A percentile compares a stretch with the other conserved stretches of the same genome.
phyloP scores from a whole-genome alignment of 1,140 invertebrate genomes.

The Drosophila lini region DNA sequence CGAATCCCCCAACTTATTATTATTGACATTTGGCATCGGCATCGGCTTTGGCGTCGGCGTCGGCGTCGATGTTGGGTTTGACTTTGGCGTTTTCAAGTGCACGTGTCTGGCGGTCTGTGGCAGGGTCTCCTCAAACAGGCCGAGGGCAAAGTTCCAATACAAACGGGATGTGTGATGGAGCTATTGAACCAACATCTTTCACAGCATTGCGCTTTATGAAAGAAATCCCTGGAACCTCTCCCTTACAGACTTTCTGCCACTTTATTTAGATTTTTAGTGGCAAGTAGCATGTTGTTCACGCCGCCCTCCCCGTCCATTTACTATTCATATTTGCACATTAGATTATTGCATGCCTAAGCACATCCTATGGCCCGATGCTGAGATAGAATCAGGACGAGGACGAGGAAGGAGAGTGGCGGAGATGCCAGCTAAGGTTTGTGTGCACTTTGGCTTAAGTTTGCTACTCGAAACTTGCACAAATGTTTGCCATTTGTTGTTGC shows the following conservation, averaged over 20 bases:
- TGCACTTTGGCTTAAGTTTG: slow-evolving; percentile 61
- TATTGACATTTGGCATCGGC: slow-evolving; percentile 75
- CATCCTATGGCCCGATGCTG: slow-evolving; percentile 28
- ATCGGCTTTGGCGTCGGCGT: slow-evolving; percentile 39
- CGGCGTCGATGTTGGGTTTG: slow-evolving; percentile 39
- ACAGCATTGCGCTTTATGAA: slow-evolving; percentile 51
- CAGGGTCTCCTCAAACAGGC: slow-evolving; percentile 21
- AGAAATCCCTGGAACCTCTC: slow-evolving; percentile 20
- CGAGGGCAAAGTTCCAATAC: slow-evolving; percentile 30
- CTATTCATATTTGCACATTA: slow-evolving; percentile 80
- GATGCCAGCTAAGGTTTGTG: slow-evolving; percentile 14
- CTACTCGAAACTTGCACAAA: slow-evolving; percentile 65
- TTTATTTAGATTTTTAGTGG: slow-evolving; percentile 71
- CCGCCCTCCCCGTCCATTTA: slow-evolving; percentile 47
- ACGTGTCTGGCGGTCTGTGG: slow-evolving; percentile 66
- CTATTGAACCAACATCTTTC: slow-evolving; percentile 71
- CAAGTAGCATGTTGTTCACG: slow-evolving; percentile 64
- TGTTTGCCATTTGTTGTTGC: slow-evolving; percentile 50
- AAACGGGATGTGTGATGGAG: slow-evolving; percentile 50
- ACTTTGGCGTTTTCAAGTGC: slow-evolving; percentile 73
- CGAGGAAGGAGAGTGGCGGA: not conserved
- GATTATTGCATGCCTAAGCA: slow-evolving; percentile 81
- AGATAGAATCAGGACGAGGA: slow-evolving; percentile 1
- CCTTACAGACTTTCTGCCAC: slow-evolving; percentile 30
- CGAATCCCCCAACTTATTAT: slow-evolving; percentile 66